Percentiles rank a stretch among this genome's conserved stretches.
Conservation (phyloP, 92 coral and sea anemone species). For the Porites divaricata region DNA sequence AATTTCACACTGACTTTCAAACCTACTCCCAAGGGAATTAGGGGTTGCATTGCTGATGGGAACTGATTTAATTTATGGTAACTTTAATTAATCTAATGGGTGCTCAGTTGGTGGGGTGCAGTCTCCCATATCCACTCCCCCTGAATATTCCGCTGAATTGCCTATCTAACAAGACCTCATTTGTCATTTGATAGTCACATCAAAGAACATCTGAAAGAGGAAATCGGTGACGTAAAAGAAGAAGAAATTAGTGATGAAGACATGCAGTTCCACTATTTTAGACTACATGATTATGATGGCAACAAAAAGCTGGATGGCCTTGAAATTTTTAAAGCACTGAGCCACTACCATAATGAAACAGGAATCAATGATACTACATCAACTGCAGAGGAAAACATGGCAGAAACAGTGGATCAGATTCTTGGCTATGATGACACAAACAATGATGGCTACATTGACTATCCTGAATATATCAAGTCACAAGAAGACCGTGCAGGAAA, state of each 20-base stretch:
- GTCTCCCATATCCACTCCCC: not conserved
- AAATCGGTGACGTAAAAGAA: conserved; percentile 91
- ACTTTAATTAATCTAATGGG: too few species aligned
- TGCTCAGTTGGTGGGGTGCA: not conserved
- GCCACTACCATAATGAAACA: conserved; percentile 89
- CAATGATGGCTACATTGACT: conserved; percentile 96
- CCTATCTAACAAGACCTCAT: not conserved
- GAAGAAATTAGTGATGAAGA: conserved; percentile 93
- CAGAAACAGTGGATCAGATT: conserved; percentile 81
- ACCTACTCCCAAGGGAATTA: too few species aligned
- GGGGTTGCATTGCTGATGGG: too few species aligned
- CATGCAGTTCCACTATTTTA: conserved; percentile 95
- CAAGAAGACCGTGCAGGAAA: not conserved
- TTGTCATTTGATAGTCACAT: conserved; percentile 67
- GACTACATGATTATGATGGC: conserved; percentile 91
- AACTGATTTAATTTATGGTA: too few species aligned
- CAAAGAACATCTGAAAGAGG: conserved; percentile 94
- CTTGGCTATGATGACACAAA: conserved; percentile 85
- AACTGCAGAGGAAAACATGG: conserved; percentile 33
- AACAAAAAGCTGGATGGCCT: conserved; percentile 95
- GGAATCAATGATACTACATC: conserved; percentile 10
- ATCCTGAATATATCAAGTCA: conserved; percentile 93
- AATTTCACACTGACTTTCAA: too few species aligned
- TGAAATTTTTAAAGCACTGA: conserved; percentile 91
- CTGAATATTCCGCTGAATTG: not conserved